A percentile compares a stretch with the other conserved stretches of the same genome.
phyloP scores from a whole-genome alignment of 1,140 invertebrate genomes.

The Zeugodacus cucurbitae region DNA sequence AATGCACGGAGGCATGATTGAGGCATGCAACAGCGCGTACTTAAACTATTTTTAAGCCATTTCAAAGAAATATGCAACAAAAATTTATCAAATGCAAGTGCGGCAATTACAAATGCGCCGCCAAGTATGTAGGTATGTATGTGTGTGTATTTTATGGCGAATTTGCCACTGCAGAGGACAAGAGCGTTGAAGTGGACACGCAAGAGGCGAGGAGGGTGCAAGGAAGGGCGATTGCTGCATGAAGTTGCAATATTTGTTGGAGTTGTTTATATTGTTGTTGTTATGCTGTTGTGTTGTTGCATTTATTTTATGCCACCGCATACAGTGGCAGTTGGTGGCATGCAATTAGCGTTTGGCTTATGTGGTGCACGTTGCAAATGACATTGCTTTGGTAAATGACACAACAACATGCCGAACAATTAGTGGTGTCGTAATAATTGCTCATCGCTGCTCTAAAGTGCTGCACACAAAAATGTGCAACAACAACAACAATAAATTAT shows the following conservation, averaged over 20 bases:
- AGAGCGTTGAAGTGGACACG: neutral
- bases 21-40: constrained; percentile 32
- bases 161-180: neutral
- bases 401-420: constrained; percentile 45
- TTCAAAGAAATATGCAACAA: constrained; percentile 36
- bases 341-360: neutral
- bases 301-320: neutral
- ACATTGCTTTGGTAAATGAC: constrained; percentile 36
- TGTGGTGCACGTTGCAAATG: constrained; percentile 13
- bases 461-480: constrained; percentile 27
- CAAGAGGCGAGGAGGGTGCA: neutral
- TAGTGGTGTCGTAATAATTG: constrained; percentile 44
- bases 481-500: neutral
- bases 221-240: neutral
- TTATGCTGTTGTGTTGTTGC: neutral
- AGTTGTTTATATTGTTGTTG: too few species aligned
- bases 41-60: constrained; percentile 12
- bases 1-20: neutral
- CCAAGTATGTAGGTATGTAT: neutral
- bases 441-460: constrained; percentile 21
- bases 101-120: neutral
- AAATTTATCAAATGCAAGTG: neutral
- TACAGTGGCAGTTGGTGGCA: neutral
- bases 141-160: neutral
- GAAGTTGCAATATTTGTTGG: neutral